Conservation (phyloP, 2,113 vertebrate species). For the Lethenteron camtschaticum region DNA sequence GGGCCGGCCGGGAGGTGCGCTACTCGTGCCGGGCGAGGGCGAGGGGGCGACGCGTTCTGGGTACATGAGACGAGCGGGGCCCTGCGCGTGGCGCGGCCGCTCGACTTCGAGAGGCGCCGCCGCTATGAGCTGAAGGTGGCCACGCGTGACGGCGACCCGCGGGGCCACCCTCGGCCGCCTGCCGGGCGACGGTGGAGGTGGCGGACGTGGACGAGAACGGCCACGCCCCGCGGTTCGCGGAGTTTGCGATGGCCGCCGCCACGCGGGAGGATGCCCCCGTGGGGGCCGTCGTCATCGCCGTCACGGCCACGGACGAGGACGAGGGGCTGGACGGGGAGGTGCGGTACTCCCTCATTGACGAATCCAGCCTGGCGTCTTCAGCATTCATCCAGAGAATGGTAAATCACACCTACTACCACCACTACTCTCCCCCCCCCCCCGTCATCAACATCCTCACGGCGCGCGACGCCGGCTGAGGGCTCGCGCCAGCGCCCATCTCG, state of each 20-base stretch:
- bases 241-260: slow-evolving; percentile 52
- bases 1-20: too few species aligned
- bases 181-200: slow-evolving; percentile 77
- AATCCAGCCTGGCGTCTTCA: slow-evolving; percentile 71
- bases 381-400: slow-evolving; percentile 85
- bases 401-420: slow-evolving; percentile 12
- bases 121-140: slow-evolving; percentile 79
- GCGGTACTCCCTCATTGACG: slow-evolving; percentile 76
- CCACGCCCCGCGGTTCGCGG: slow-evolving; percentile 59
- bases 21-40: too few species aligned
- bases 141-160: slow-evolving; percentile 76
- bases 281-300: slow-evolving; percentile 64
- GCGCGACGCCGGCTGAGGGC: too few species aligned
- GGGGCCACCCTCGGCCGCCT: slow-evolving; percentile 66
- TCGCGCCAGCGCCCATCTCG: too few species aligned
- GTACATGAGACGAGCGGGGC: slow-evolving; percentile 21
- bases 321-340: slow-evolving; percentile 65
- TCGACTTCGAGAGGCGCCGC: slow-evolving; percentile 75
- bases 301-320: slow-evolving; percentile 60
- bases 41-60: slow-evolving; percentile 28
- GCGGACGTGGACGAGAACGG: slow-evolving; percentile 93
- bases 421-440: too few species aligned
- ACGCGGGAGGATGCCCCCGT: slow-evolving; percentile 65
- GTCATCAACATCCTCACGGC: too few species aligned
- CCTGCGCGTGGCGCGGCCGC: too few species aligned